phyloP scores from a whole-genome alignment of 2,888 invertebrate species.

The Dorcus parallelipipedus region DNA sequence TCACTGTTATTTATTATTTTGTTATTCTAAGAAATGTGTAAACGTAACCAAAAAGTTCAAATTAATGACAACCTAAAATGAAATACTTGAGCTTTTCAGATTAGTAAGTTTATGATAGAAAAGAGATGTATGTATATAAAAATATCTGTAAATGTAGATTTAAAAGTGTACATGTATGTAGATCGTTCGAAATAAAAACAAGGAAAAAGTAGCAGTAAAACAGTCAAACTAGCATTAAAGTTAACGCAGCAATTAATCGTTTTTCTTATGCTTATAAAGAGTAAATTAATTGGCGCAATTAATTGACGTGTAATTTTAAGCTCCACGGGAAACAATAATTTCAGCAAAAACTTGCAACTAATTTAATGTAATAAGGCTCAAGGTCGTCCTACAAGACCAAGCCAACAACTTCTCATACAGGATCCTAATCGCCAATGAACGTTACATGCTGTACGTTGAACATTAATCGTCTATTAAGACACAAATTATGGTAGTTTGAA shows the following conservation, averaged over 20 bases:
- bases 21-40: too few relatives aligned
- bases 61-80: too few relatives aligned
- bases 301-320: slow-evolving; percentile 9
- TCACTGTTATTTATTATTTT: too few relatives aligned
- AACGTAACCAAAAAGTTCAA: too few relatives aligned
- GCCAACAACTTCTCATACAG: background rate
- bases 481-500: background rate
- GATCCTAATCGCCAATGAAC: slow-evolving; percentile 1
- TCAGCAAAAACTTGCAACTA: background rate
- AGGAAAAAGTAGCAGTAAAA: too few relatives aligned
- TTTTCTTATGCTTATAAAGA: slow-evolving; percentile 8
- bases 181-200: too few relatives aligned
- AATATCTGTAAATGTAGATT: too few relatives aligned
- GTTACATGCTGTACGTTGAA: background rate
- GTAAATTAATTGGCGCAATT: slow-evolving; percentile 11
- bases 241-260: slow-evolving; percentile 3
- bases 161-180: too few relatives aligned
- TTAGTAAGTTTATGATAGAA: too few relatives aligned
- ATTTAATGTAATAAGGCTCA: background rate
- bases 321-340: background rate
- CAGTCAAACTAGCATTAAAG: too few relatives aligned
- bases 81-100: too few relatives aligned
- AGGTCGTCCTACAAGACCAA: background rate
- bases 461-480: background rate
- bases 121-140: too few relatives aligned